These are phyloP conservation scores for Serripes groenlandicus DNA, from an alignment of 2,888 invertebrate species.

Conservation along the genomic window DNA sequence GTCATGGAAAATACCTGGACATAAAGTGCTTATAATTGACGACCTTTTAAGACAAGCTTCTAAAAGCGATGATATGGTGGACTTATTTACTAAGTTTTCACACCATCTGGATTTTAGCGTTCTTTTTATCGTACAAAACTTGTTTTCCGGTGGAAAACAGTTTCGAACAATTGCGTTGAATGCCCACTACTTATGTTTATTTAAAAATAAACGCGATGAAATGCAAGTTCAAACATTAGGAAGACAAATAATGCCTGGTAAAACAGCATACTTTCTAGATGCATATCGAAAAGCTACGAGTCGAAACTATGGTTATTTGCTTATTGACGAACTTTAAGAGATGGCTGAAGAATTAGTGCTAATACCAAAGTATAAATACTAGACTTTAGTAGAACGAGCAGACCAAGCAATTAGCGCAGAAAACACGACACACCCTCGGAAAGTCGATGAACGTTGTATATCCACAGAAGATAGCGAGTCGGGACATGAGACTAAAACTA, in stretches of 20 bases:
- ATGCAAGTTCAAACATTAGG: slow-evolving; percentile 52
- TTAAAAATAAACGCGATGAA: slow-evolving; percentile 48
- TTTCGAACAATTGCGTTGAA: slow-evolving; percentile 4
- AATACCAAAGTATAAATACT: slow-evolving; percentile 21
- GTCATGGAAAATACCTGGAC: slow-evolving; percentile 14
- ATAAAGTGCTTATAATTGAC: slow-evolving; percentile 20
- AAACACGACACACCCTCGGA: slow-evolving; percentile 18
- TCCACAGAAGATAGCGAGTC: too few species aligned
- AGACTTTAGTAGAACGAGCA: slow-evolving; percentile 22
- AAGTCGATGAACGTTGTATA: slow-evolving; percentile 27
- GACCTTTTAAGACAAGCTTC: slow-evolving; percentile 19
- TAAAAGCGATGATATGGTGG: slow-evolving; percentile 16
- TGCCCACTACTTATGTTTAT: slow-evolving; percentile 43
- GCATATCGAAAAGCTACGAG: slow-evolving; percentile 39
- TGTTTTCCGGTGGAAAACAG: slow-evolving; percentile 8
- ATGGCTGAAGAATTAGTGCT: too few species aligned
- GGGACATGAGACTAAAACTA: too few species aligned
- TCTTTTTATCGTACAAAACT: slow-evolving; percentile 7
- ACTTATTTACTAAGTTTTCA: neutral
- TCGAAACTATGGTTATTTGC: slow-evolving; percentile 27
- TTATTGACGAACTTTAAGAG: too few species aligned
- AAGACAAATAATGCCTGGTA: slow-evolving; percentile 54
- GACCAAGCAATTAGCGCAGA: slow-evolving; percentile 20
- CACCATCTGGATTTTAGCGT: slow-evolving; percentile 9
- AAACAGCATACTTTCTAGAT: slow-evolving; percentile 51